Evolutionary conservation across 1,140 invertebrate genomes (phyloP), one percentile per base, ranked within the genome.

Genomic region (Calliopsis andreniformis): DNA sequence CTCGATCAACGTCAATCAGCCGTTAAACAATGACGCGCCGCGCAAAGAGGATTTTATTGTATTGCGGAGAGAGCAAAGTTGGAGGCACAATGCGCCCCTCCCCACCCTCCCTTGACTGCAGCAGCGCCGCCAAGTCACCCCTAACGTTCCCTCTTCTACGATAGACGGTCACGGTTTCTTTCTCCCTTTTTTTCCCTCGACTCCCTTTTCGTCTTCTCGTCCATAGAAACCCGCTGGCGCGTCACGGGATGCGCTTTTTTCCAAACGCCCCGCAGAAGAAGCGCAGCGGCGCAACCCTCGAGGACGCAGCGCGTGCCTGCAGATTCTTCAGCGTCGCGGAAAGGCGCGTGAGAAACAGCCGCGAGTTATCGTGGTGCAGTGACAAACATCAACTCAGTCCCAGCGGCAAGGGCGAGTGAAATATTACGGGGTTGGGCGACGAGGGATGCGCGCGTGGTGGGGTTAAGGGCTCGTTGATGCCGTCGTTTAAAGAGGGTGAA

Each of bases 1-100:
- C 89, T 89, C 88, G 88, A 89, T 90, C 89, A 90, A 90, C 83
- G 88, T 89, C 89, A 90, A 90, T 90, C 89, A 90, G 80, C 78
- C 81, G 89, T 89, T 90, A 89, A 89, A 90, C 88, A 90, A 89
- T 88, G 87, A 89, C 82, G 72, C 86, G 86, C 64, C 85, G 76
- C 76, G 84, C 86, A 89, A 90, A 89, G 87, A 89, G 89, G 88
- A 90, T 90, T 90, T 90, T 87, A 90, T 90, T 89, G 89, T 90
- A 89, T 87, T 82, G 86, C 82, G 79, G 83, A 77, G 88, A 87
- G 78, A 88, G 83, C 80, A 87, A 89, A 87, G 87, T 89, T 87
- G 70, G 30, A 71, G 82, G 71, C 80, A 83, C 80, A 83, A 82
- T 83, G 76, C 80, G 28, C 3, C 58, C 70, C 28, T 42, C 30